Base-by-base conservation (phyloP, 2,113 vertebrate species). In the Cyanistes caeruleus region DNA sequence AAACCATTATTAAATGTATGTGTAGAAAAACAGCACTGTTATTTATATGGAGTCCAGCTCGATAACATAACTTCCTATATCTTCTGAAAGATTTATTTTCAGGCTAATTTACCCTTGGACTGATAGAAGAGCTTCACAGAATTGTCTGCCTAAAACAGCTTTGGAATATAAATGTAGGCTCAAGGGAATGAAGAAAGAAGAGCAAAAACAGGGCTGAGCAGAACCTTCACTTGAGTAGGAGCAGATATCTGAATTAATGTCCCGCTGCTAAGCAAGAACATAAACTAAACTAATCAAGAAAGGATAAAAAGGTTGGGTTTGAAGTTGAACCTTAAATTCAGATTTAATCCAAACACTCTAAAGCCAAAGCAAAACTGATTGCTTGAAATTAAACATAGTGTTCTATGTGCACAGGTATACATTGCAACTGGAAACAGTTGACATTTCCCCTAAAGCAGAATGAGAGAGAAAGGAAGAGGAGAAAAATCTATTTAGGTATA, bases 41-140 rank as follows among this genome's bases (percentile, higher is more conserved):
- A 94, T 89, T 95, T 95, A 41, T 78, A 88, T 75, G 49, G 79
- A 95, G 82, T 87, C 81, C 62, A 93, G 76, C 27, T 52, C 5
- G 68, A 35, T 81, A 87, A 91, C 75, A 89, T 67, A 94, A 56
- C 52, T 90, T 93, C 76, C 77, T 91, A 53, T 93, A 91, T 84
- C 70, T 95, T 58, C 83, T 91, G 84, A 91, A 93, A 95, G 62
- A 97, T 95, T 96, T 97, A 62, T 97, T 97, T 97, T 97, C 94
- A 97, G 96, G 86, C 91, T 95, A 97, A 97, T 97, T 98, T 98
- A 94, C 82, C 51, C 76, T 70, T 94, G 91, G 84, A 95, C 69
- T 62, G 95, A 96, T 73, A 96, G 91, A 95, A 93, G 62, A 84
- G 46, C 86, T 96, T 81, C 93, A 91, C 62, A 82, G 88, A 92